A percentile compares a stretch with the other conserved stretches of the same genome.
Conservation (phyloP, 2,888 invertebrate species). For the Sympetrum striolatum region DNA sequence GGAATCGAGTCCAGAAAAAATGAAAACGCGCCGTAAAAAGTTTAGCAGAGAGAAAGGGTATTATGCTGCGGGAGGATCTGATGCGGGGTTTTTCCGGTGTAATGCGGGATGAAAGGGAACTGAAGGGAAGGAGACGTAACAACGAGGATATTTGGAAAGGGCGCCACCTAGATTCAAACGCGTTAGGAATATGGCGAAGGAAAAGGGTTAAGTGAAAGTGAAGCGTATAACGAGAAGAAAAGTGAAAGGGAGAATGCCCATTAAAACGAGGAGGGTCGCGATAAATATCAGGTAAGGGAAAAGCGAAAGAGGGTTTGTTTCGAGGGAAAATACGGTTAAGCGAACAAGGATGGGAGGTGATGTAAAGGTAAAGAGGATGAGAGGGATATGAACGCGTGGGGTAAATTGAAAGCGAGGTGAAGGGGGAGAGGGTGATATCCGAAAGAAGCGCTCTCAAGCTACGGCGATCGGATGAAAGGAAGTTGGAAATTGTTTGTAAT, state of each 20-base stretch:
- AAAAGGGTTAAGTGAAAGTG: too few relatives aligned
- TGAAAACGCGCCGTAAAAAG: too few relatives aligned
- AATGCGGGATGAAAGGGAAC: neutral
- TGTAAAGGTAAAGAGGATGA: neutral
- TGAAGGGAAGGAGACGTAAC: neutral
- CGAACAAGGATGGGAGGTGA: neutral
- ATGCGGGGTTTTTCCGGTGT: too few relatives aligned
- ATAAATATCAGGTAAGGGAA: neutral
- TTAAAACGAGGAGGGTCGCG: neutral
- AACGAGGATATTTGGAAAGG: too few relatives aligned
- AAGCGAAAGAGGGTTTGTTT: neutral
- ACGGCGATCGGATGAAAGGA: constrained; percentile 5
- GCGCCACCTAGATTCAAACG: neutral
- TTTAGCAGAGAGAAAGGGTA: too few relatives aligned
- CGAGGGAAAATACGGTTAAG: neutral
- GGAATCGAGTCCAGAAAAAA: too few relatives aligned
- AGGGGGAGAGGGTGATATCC: neutral
- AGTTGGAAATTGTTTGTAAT: constrained; percentile 37
- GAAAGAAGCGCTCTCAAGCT: neutral
- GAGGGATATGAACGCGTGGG: neutral
- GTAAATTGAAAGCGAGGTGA: neutral
- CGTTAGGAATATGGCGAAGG: neutral
- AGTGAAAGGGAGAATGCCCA: neutral
- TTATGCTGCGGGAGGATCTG: too few relatives aligned
- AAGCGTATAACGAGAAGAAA: neutral